Base-by-base conservation (phyloP, 2,797 vertebrate genomes). In the Tenualosa ilisha region DNA sequence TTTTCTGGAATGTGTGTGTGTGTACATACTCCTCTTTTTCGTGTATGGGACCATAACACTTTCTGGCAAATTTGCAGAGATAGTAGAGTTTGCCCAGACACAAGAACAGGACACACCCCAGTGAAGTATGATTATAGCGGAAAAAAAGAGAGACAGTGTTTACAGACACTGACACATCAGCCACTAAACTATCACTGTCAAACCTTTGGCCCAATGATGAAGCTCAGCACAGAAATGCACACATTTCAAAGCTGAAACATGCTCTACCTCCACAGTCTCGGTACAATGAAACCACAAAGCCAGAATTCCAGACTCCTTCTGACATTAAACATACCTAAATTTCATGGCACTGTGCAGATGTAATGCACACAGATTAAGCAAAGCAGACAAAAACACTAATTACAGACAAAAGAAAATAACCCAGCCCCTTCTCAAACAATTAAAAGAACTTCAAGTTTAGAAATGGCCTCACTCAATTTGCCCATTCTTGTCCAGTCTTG, bases 51-150 rank as follows among this genome's bases (percentile, higher is more conserved):
- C 37, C 7, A 24, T 31, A 31, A 75, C 40, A 63, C 37, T 90
- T 84, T 88, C 87, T 89, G 88, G 85, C 85, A 89, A 91, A 91
- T 91, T 90, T 88, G 87, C 89, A 91, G 89, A 91, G 89, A 91
- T 90, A 89, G 86, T 91, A 89, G 81, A 88, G 84, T 85, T 91
- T 90, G 72, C 84, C 87, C 89, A 91, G 90, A 94, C 92, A 91
- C 91, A 90, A 46, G 37, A 86, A 86, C 84, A 90, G 89, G 90
- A 93, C 92, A 92, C 89, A 92, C 94, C 91, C 84, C 89, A 92
- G 92, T 92, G 91, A 88, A 92, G 91, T 87, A 1, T 88, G 91
- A 92, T 92, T 91, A 93, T 90, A 89, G 90, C 89, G 87, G 89
- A 90, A 88, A 81, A 89, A 85, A 79, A 86, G 68, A 54, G n/a